A percentile compares a stretch with the other conserved stretches of the same genome.
These are phyloP conservation scores for Spizaetus ornatus DNA, from an alignment of 2,113 vertebrate species.

Conservation along the genomic window DNA sequence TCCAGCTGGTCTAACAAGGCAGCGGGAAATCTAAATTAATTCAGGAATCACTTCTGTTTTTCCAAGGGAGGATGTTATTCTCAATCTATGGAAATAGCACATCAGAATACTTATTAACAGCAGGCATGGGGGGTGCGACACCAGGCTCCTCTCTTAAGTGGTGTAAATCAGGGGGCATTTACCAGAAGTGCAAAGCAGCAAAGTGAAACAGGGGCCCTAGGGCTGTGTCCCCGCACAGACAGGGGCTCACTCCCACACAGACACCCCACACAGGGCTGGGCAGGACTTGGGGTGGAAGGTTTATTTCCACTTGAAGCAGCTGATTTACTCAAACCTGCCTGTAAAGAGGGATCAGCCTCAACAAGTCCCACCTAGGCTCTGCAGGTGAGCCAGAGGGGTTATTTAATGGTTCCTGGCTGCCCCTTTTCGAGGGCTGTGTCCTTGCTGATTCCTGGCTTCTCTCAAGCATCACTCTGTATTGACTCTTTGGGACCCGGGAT, in stretches of 20 bases:
- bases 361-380: neutral
- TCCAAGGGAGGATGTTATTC: neutral
- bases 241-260: too few species aligned
- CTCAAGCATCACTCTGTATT: accelerated
- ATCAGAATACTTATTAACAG: neutral
- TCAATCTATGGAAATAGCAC: neutral
- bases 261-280: neutral
- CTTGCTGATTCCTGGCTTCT: accelerated
- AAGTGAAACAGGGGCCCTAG: neutral
- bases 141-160: accelerated
- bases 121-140: neutral
- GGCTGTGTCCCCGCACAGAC: neutral
- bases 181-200: neutral
- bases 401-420: neutral
- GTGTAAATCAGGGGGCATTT: neutral
- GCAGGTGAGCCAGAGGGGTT: neutral
- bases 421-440: accelerated
- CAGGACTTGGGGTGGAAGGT: neutral
- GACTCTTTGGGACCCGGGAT: accelerated
- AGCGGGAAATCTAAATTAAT: constrained; percentile 72
- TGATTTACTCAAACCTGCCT: neutral
- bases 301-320: neutral
- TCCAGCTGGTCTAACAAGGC: constrained; percentile 62
- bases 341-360: neutral
- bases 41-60: constrained; percentile 44